Percentiles rank a stretch among this genome's conserved stretches.
phyloP scores from a whole-genome alignment of 2,113 vertebrate species.

The Tauraco erythrolophus region DNA sequence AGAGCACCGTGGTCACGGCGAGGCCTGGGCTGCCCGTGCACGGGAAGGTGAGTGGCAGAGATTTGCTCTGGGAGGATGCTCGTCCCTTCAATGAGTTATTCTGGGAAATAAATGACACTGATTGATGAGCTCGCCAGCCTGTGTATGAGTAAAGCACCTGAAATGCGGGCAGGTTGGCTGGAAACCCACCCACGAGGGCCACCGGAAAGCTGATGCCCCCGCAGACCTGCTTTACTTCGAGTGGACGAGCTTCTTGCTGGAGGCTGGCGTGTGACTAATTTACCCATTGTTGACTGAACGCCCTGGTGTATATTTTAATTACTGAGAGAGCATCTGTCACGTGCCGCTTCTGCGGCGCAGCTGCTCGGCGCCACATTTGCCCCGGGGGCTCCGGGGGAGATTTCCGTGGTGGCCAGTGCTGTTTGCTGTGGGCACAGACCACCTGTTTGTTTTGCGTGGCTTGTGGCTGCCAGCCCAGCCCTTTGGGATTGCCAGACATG shows the following conservation, averaged over 20 bases:
- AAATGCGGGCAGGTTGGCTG: not conserved
- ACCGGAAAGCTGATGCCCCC: accelerated
- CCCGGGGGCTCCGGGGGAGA: not conserved
- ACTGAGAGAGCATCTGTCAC: not conserved
- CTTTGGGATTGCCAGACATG: not conserved
- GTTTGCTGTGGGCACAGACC: not conserved
- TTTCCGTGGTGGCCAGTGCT: accelerated
- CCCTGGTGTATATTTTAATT: not conserved
- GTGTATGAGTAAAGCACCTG: not conserved
- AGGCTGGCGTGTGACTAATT: not conserved
- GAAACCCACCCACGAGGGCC: not conserved
- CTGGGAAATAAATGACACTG: not conserved
- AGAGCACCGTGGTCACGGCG: no score
- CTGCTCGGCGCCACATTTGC: not conserved
- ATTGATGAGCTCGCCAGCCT: not conserved
- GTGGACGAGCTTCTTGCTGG: not conserved
- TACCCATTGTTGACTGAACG: not conserved
- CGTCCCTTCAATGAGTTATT: not conserved
- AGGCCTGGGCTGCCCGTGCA: no score
- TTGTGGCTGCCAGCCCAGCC: accelerated
- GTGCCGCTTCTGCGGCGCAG: not conserved
- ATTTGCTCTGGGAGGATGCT: not conserved
- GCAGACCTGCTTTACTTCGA: accelerated
- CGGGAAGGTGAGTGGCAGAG: not conserved
- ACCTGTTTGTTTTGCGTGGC: not conserved